Conservation (phyloP, 2,888 invertebrate genomes). For the Stenoptilia bipunctidactyla region DNA sequence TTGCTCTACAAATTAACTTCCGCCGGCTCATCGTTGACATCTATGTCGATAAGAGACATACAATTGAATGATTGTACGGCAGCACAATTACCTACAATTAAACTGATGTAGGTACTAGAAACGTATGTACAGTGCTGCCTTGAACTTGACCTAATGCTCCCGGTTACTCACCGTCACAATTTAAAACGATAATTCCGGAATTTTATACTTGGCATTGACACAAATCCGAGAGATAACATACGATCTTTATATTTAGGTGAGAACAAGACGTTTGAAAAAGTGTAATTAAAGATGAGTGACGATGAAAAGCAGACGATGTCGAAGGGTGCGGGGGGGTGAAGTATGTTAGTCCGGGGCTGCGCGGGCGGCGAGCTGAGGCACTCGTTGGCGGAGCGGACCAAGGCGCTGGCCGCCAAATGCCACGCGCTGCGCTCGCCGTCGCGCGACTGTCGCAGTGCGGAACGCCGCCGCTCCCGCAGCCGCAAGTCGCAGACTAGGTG, state of each 20-base stretch:
- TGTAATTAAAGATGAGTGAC: background rate
- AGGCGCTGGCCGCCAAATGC: constrained; percentile 61
- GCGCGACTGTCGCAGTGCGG: constrained; percentile 35
- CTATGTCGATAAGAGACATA: too few species aligned
- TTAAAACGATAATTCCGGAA: too few species aligned
- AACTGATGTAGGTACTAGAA: too few species aligned
- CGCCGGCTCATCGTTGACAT: too few species aligned
- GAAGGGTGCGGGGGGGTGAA: constrained; percentile 37
- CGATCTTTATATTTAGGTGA: constrained; percentile 10
- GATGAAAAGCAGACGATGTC: constrained; percentile 21
- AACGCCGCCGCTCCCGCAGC: constrained; percentile 51
- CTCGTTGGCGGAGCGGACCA: constrained; percentile 62
- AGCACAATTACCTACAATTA: too few species aligned
- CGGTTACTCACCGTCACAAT: too few species aligned
- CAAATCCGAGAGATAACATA: background rate
- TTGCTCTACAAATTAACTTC: too few species aligned
- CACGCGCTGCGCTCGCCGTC: constrained; percentile 58
- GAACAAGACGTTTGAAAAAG: constrained; percentile 14
- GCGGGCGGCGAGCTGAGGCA: constrained; percentile 58
- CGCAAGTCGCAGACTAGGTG: constrained; percentile 73
- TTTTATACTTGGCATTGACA: constrained; percentile 24
- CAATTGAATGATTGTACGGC: too few species aligned
- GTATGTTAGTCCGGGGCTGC: constrained; percentile 59
- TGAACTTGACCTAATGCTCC: too few species aligned
- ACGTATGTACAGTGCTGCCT: too few species aligned